Evolutionary conservation across 1,140 invertebrate genomes (phyloP).

Genomic region (Aphaenogaster rudis): DNA sequence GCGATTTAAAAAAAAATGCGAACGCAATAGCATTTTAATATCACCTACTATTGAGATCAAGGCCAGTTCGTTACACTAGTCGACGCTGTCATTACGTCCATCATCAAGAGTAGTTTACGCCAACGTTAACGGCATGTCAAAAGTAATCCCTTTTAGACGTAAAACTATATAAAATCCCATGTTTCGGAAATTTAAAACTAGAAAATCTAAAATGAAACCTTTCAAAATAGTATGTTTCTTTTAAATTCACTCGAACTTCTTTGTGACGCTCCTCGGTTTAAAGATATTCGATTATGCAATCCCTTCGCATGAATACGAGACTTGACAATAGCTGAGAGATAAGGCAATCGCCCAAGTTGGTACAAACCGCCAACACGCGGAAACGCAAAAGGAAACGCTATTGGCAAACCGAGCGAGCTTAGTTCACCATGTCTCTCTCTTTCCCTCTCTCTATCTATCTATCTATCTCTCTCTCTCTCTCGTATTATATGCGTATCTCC

Average conservation of each 20-base stretch:
- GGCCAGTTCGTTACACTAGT: neutral
- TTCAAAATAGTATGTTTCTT: neutral
- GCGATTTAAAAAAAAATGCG: neutral
- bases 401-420: slow-evolving; percentile 7
- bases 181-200: neutral
- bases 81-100: neutral
- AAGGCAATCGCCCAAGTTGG: neutral
- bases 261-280: too few species aligned
- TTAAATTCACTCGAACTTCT: neutral
- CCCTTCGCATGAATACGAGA: neutral
- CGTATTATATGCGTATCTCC: slow-evolving; percentile 47
- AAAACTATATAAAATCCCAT: neutral
- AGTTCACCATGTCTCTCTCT: slow-evolving; percentile 1
- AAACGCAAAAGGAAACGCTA: slow-evolving; percentile 49
- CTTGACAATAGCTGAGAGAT: slow-evolving; percentile 25
- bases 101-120: neutral
- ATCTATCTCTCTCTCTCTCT: neutral
- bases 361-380: slow-evolving; percentile 21
- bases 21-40: slow-evolving; percentile 9
- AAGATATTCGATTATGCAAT: slow-evolving; percentile 1
- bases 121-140: slow-evolving; percentile 8
- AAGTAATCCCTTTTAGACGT: neutral
- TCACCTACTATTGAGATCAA: slow-evolving; percentile 1
- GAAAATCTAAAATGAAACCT: neutral
- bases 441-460: neutral